Evolutionary conservation across 2,888 invertebrate species (phyloP).

Genomic region (Anthrax anthrax): DNA sequence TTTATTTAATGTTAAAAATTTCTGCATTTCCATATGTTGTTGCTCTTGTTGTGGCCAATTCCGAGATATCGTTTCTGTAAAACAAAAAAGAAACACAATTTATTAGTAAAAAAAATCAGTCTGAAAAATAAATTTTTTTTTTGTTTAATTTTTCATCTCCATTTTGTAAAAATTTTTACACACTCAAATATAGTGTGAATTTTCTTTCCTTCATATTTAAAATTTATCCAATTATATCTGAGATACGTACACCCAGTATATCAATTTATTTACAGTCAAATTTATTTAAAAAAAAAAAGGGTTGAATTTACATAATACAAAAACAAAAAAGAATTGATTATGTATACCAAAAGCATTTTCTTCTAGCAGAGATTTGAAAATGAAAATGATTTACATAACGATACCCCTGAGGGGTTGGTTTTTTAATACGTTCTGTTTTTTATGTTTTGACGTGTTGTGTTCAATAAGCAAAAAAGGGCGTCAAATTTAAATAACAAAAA

Average conservation of each 20-base stretch:
- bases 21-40: background rate
- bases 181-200: too few relatives aligned
- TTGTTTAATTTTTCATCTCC: slow-evolving; percentile 2
- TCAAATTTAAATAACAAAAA: too few relatives aligned
- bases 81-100: background rate
- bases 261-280: too few relatives aligned
- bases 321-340: too few relatives aligned
- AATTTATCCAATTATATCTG: too few relatives aligned
- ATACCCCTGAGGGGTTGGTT: slow-evolving; percentile 16
- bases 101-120: background rate
- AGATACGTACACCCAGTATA: too few relatives aligned
- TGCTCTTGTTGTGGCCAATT: background rate
- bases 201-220: too few relatives aligned
- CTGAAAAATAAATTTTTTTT: too few relatives aligned
- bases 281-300: slow-evolving; percentile 8
- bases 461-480: too few relatives aligned
- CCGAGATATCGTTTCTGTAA: background rate
- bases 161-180: background rate
- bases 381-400: slow-evolving; percentile 14
- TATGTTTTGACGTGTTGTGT: too few relatives aligned
- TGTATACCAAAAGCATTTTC: too few relatives aligned
- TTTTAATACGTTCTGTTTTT: slow-evolving; percentile 10
- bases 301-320: slow-evolving; percentile 10
- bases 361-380: too few relatives aligned
- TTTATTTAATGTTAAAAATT: background rate